phyloP scores from a whole-genome alignment of 1,140 invertebrate genomes.

The Hypothenemus hampei region DNA sequence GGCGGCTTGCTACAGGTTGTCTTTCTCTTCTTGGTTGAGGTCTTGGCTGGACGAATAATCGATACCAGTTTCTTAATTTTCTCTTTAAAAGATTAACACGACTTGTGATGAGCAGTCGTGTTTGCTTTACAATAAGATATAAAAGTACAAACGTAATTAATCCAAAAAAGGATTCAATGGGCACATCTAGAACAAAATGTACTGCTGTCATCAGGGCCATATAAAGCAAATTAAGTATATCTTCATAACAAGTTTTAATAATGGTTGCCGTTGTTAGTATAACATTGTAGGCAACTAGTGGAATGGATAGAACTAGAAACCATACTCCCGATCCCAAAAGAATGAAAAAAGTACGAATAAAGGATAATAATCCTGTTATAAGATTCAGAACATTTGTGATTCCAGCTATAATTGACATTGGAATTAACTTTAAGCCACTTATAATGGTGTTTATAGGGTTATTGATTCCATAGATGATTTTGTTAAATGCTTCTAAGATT shows the following conservation, averaged over 20 bases:
- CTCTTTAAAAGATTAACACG: neutral
- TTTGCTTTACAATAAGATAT: neutral
- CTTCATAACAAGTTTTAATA: conserved; percentile 5
- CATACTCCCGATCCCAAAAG: conserved; percentile 32
- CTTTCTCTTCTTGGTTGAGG: neutral
- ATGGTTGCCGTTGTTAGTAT: neutral
- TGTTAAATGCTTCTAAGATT: neutral
- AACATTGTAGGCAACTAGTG: conserved; percentile 17
- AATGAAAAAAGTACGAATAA: conserved; percentile 24
- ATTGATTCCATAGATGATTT: neutral
- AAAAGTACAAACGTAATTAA: conserved; percentile 22
- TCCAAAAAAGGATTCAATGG: conserved; percentile 29
- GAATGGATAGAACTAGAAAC: conserved; percentile 29
- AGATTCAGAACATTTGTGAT: neutral
- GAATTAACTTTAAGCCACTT: neutral
- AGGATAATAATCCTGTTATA: conserved; percentile 6
- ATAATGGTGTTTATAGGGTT: neutral
- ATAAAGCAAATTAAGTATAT: conserved; percentile 8
- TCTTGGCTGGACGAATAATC: neutral
- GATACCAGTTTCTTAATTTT: conserved; percentile 4
- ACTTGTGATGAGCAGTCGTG: neutral
- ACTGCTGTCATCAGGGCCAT: neutral
- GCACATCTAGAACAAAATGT: conserved; percentile 30
- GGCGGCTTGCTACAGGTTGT: neutral
- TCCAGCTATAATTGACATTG: neutral